Base-by-base conservation (phyloP, 35 echinoderm and acorn worm species). In the Apostichopus californicus region DNA sequence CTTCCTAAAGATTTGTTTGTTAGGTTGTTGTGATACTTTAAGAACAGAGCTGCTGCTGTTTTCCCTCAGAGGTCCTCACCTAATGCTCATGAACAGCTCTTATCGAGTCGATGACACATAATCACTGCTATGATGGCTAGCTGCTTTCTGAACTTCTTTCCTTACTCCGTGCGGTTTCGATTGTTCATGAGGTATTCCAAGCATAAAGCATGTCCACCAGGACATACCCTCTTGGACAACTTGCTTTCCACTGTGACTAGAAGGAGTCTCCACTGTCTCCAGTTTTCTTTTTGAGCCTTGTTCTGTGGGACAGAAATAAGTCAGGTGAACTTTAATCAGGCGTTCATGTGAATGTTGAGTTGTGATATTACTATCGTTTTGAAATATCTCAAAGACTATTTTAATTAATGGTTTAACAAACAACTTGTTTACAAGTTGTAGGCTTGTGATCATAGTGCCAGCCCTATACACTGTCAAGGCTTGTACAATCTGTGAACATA, bases 161-260 rank as follows among this genome's bases (percentile, higher is more conserved):
- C 58, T 91, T 11, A 92, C 87, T 5, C 80, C 95, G 25, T 96
- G 83, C 21, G 97, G 95, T 53, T 85, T 92, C n/a, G 85, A 90
- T 3, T 98, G 92, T 2, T 96, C 93, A 56, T 96, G 90, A 34
- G 93, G 55, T 13, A 96, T 54, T 54, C 92, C 97, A 55, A 99
- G 95, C 94, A 96, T 96, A 52, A 99, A 82, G 77, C 97, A 99
- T 22, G 56, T 97, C 96, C 96, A 97, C 93, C 93, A 97, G 6
- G 96, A 97, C 96, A 97, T 97, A 13, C 93, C 96, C 77, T 97
- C 96, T 77, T 97, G 79, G 13, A 97, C 77, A 22, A 93, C 92
- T 34, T 93, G 87, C 68, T 97, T 95, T 60, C 78, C 78, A 66
- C 89, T 52, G 77, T 59, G 61, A 18, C 20, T 9, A 2, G 65